A percentile compares a stretch with the other conserved stretches of the same genome.
Conservation (phyloP, 2,888 invertebrate genomes). For the Orthonevra nobilis region DNA sequence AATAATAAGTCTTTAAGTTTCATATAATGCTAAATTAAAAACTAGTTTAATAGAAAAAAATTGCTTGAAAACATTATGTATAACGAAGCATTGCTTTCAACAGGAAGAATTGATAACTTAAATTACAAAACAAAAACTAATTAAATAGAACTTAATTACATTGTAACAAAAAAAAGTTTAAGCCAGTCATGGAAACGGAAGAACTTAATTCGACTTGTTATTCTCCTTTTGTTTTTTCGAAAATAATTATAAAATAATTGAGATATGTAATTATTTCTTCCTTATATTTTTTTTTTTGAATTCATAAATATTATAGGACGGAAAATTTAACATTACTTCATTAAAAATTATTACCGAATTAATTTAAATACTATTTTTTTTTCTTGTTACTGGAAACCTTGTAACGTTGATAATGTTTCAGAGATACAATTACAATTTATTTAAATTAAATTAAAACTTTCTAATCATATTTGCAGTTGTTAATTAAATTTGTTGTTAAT, state of each 20-base stretch:
- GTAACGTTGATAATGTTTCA: no score
- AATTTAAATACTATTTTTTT: no score
- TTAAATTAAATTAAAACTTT: no score
- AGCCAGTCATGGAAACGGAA: slow-evolving; percentile 46
- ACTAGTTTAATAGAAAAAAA: no score
- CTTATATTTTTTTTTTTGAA: neutral
- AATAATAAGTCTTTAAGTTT: slow-evolving; percentile 14
- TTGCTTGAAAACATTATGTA: neutral
- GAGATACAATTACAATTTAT: no score
- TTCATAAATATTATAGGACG: slow-evolving; percentile 62
- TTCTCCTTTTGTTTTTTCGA: neutral
- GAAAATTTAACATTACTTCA: slow-evolving; percentile 49
- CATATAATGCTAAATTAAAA: neutral
- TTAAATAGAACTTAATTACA: neutral
- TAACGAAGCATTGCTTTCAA: slow-evolving; percentile 60
- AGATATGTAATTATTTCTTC: neutral
- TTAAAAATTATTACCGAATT: slow-evolving; percentile 5
- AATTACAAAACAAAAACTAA: neutral
- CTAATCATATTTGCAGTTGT: no score
- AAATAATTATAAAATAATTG: no score
- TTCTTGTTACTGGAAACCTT: no score
- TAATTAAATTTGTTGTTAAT: no score
- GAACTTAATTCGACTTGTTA: slow-evolving; percentile 6
- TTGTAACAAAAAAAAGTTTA: slow-evolving; percentile 19
- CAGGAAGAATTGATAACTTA: slow-evolving; percentile 49